Evolutionary conservation across 1,140 invertebrate genomes (phyloP).

Genomic region (Nasonia vitripennis): DNA sequence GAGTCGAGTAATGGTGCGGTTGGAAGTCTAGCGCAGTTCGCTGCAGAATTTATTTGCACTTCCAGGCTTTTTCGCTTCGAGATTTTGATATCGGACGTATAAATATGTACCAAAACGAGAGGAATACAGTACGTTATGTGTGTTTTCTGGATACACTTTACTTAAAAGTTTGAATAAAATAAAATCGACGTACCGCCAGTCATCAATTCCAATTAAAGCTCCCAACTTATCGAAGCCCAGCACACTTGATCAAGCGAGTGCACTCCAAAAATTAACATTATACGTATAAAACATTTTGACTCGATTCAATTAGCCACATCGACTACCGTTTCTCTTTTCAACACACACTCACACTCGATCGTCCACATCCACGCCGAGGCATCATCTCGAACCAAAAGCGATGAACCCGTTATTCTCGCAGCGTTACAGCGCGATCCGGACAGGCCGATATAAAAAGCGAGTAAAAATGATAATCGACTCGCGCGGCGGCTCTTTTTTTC

Average conservation of each 20-base stretch:
- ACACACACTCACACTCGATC: neutral
- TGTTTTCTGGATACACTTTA: no score
- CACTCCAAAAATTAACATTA: neutral
- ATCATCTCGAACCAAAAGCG: neutral
- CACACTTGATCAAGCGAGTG: no score
- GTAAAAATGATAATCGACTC: conserved; percentile 22
- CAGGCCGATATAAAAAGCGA: conserved; percentile 19
- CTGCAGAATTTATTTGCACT: conserved; percentile 12
- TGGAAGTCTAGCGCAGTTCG: neutral
- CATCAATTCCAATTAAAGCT: no score
- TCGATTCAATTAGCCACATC: conserved; percentile 39
- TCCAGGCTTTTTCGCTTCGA: neutral
- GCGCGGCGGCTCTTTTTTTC: neutral
- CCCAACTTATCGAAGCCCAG: no score
- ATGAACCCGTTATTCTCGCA: conserved; percentile 37
- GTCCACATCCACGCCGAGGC: neutral
- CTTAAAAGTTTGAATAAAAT: no score
- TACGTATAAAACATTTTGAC: neutral
- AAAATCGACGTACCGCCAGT: no score
- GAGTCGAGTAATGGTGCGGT: conserved; percentile 24
- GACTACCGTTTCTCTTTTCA: neutral
- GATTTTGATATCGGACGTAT: neutral
- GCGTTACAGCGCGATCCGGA: neutral
- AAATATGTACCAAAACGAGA: neutral
- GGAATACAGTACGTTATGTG: no score